Conservation (phyloP, 2,797 vertebrate species). For the Falco rusticolus region DNA sequence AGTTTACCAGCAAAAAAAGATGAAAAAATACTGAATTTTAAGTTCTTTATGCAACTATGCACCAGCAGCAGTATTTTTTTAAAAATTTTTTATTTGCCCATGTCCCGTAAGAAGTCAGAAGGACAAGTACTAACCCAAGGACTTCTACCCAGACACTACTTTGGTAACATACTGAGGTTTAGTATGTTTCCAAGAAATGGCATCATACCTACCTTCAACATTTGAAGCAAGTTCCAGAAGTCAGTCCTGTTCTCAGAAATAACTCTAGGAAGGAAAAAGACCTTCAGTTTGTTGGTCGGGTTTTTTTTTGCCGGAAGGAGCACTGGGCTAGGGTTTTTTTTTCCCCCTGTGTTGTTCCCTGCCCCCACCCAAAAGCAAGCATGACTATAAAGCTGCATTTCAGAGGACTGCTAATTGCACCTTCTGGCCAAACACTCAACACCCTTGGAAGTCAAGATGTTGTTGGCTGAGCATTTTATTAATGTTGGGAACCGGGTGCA, state of each 20-base stretch:
- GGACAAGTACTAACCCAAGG: not conserved
- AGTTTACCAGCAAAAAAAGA: not conserved
- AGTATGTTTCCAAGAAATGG: not conserved
- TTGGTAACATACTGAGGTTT: not conserved
- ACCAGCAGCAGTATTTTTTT: not conserved
- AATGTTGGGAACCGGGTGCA: not conserved
- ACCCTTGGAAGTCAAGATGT: not conserved
- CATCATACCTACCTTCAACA: not conserved
- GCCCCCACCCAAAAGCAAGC: accelerated
- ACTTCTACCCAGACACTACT: not conserved
- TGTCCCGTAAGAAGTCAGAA: not conserved
- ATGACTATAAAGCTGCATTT: not conserved
- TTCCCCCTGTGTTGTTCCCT: not conserved
- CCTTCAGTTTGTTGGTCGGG: not conserved
- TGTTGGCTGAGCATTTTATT: not conserved
- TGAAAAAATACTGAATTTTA: not conserved
- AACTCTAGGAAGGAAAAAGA: not conserved
- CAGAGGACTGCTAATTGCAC: not conserved
- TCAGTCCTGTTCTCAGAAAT: not conserved
- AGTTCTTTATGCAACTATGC: not conserved
- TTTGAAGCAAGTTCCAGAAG: not conserved
- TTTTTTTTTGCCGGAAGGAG: not conserved
- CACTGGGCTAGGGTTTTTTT: not conserved
- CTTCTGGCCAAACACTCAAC: not conserved
- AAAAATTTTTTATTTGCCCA: too few relatives aligned